Evolutionary conservation across 2,888 invertebrate species (phyloP), one percentile per base, ranked within the genome.

Genomic region (Sepiola atlantica): DNA sequence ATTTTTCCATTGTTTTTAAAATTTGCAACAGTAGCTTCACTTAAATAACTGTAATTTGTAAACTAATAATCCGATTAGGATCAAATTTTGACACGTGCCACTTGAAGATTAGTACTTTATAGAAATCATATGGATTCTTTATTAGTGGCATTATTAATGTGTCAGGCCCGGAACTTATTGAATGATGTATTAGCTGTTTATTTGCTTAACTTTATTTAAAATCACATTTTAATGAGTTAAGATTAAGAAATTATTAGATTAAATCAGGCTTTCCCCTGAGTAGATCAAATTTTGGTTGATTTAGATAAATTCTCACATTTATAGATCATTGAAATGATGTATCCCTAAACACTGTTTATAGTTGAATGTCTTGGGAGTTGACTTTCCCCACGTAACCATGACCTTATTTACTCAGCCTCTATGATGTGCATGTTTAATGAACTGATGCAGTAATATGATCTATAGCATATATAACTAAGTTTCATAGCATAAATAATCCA

Each of bases 381-480:
- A 77, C 77, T 77, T 77, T 77, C n/a, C n/a, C 77, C n/a, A 32
- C 77, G n/a, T 77, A n/a, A n/a, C 77, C n/a, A 0, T 77, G 77
- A 18, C 45, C 77, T 77, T 77, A 77, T 77, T n/a, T 77, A 77
- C 77, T 77, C 77, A n/a, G 16, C n/a, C 77, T 77, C n/a, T 77
- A 77, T n/a, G 77, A 77, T 77, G 45, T 45, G 77, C 77, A 77
- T 77, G 77, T 77, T 77, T 77, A 77, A 77, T 77, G 77, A 77
- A 77, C n/a, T 77, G 77, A 77, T 77, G 77, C 77, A 77, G 77
- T 77, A 77, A 77, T 77, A 77, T 77, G 77, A 77, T 77, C 77
- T 77, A 77, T 77, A 77, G n/a, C 77, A 32, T 77, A 32, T 77
- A 77, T 77, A 77, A 77, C 77, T n/a, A 77, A 77, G 77, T 77